These are phyloP conservation scores for Cheilosia pagana DNA, from an alignment of 2,888 invertebrate species.

Conservation along the genomic window DNA sequence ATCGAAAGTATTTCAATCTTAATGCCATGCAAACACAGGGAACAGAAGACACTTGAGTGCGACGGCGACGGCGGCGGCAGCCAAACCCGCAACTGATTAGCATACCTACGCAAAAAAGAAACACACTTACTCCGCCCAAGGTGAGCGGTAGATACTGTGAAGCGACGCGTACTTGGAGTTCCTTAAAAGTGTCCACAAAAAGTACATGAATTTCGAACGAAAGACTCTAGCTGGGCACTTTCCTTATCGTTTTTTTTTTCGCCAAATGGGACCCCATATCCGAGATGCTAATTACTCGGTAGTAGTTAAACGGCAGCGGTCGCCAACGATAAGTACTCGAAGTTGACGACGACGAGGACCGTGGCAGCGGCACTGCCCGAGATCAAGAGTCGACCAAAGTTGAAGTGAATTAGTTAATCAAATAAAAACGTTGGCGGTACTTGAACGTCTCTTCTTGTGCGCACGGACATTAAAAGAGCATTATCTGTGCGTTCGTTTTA, in stretches of 20 bases:
- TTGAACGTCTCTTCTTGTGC: slow-evolving; percentile 47
- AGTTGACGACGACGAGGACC: slow-evolving; percentile 4
- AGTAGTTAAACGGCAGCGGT: slow-evolving; percentile 40
- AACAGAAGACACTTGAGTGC: slow-evolving; percentile 31
- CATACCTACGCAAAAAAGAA: slow-evolving; percentile 67
- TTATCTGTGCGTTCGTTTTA: slow-evolving; percentile 66
- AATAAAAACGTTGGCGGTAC: slow-evolving; percentile 68
- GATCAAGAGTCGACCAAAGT: slow-evolving; percentile 41
- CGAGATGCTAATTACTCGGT: slow-evolving; percentile 67
- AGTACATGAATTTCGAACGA: not conserved
- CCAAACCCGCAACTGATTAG: slow-evolving; percentile 65
- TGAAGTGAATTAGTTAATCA: slow-evolving; percentile 71
- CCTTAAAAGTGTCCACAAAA: slow-evolving; percentile 33
- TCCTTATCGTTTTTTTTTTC: slow-evolving; percentile 65
- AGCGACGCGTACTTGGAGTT: slow-evolving; percentile 51
- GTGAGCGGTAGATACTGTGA: slow-evolving; percentile 29
- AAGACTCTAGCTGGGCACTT: slow-evolving; percentile 65
- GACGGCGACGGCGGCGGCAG: slow-evolving; percentile 27
- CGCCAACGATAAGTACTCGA: slow-evolving; percentile 36
- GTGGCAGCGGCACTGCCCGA: slow-evolving; percentile 7
- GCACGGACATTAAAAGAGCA: slow-evolving; percentile 70
- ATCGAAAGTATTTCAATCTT: slow-evolving; percentile 61
- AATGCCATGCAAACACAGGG: slow-evolving; percentile 55
- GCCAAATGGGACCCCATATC: slow-evolving; percentile 43
- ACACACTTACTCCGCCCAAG: slow-evolving; percentile 32